Conservation (phyloP, 1,140 invertebrate genomes). For the Artemia franciscana region DNA sequence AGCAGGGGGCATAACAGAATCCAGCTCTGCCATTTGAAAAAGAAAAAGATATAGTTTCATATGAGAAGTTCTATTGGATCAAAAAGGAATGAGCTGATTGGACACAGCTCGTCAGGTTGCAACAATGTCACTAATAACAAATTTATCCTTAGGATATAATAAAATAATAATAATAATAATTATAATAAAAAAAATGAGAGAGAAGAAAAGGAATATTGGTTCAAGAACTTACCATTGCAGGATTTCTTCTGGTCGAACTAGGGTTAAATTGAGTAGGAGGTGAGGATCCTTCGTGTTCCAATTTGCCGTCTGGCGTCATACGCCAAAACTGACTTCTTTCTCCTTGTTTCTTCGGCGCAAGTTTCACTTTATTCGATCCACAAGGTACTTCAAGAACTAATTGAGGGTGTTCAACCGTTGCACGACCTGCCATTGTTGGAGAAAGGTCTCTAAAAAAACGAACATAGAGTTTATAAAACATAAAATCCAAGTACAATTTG, state of each 20-base stretch:
- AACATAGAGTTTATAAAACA: neutral
- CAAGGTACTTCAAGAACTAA: slow-evolving; percentile 56
- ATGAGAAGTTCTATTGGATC: too few species aligned
- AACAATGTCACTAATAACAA: too few species aligned
- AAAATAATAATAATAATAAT: too few species aligned
- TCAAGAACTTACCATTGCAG: neutral
- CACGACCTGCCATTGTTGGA: neutral
- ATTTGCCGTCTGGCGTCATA: slow-evolving; percentile 58
- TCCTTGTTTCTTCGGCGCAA: slow-evolving; percentile 58
- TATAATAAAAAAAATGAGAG: too few species aligned
- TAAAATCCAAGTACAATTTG: too few species aligned
- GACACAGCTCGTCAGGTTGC: too few species aligned
- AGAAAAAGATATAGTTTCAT: too few species aligned
- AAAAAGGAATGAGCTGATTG: too few species aligned
- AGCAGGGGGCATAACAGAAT: too few species aligned
- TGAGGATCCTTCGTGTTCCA: slow-evolving; percentile 76
- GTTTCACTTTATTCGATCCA: slow-evolving; percentile 30
- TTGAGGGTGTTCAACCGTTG: neutral
- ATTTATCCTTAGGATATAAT: too few species aligned
- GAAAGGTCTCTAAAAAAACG: neutral
- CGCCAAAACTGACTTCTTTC: slow-evolving; percentile 83
- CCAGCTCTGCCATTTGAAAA: too few species aligned
- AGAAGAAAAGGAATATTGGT: too few species aligned
- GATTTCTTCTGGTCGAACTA: neutral
- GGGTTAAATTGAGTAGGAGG: slow-evolving; percentile 27